Evolutionary conservation across 1,140 invertebrate species (phyloP).

Genomic region (Eufriesea mexicana): DNA sequence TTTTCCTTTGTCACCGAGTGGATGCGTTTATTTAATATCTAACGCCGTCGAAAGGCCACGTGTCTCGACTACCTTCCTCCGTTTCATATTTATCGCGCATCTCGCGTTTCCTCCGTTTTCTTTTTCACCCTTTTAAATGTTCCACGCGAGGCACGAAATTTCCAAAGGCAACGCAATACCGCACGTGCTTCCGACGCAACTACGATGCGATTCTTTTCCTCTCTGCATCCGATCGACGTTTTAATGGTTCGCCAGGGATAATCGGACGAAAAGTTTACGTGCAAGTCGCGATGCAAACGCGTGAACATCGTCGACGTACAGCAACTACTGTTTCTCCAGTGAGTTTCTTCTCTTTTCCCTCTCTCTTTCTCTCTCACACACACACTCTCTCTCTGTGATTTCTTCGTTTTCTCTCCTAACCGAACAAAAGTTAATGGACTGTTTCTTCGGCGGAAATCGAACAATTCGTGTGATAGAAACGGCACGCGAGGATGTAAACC

Average conservation of each 20-base stretch:
- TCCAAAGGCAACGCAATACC: neutral
- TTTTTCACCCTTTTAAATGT: neutral
- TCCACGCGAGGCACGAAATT: neutral
- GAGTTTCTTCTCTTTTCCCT: neutral
- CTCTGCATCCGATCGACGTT: neutral
- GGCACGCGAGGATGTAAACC: constrained; percentile 24
- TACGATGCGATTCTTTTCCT: neutral
- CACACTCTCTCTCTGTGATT: neutral
- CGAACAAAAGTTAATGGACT: constrained; percentile 7
- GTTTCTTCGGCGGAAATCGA: constrained; percentile 18
- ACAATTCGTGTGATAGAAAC: constrained; percentile 42
- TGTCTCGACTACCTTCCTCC: constrained; percentile 4
- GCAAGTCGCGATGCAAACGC: neutral
- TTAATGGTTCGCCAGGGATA: neutral
- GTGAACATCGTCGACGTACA: neutral
- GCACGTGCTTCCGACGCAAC: neutral
- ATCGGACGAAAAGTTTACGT: neutral
- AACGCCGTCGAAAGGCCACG: constrained; percentile 13
- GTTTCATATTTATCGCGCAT: constrained; percentile 5
- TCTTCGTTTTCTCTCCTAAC: no score
- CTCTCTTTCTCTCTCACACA: neutral
- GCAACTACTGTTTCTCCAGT: neutral
- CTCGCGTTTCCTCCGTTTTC: neutral
- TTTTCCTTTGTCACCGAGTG: constrained; percentile 30
- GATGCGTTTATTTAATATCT: constrained; percentile 35